Evolutionary conservation across 2,113 vertebrate genomes (phyloP).

Genomic region (Lepisosteus oculatus): DNA sequence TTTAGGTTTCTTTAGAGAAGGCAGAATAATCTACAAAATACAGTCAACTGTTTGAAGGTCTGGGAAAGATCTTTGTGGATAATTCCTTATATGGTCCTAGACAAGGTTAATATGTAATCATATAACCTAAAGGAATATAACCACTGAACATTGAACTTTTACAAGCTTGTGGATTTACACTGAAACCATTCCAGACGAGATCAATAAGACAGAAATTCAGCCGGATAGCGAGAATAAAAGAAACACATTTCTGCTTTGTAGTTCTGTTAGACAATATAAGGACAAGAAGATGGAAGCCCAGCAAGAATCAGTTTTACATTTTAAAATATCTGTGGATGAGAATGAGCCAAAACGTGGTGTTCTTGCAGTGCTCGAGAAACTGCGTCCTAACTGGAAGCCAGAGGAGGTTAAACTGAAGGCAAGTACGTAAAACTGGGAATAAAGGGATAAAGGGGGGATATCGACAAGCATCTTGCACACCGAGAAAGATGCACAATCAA

Average conservation of each 20-base stretch:
- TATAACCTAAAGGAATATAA: conserved; percentile 16
- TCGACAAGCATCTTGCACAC: not conserved
- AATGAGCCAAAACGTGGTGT: conserved; percentile 43
- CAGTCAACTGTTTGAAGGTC: not conserved
- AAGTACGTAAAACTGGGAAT: conserved; percentile 28
- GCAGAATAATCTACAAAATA: too few relatives aligned
- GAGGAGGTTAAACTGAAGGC: conserved; percentile 63
- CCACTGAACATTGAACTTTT: conserved; percentile 46
- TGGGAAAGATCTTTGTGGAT: conserved; percentile 1
- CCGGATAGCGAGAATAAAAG: not conserved
- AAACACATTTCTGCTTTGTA: not conserved
- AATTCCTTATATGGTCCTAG: not conserved
- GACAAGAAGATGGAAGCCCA: not conserved
- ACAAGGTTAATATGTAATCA: conserved; percentile 61
- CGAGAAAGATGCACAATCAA: too few relatives aligned
- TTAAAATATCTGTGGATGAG: conserved; percentile 54
- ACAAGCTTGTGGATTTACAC: conserved; percentile 30
- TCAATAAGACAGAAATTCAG: not conserved
- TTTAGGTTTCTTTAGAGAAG: too few relatives aligned
- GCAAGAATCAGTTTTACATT: conserved; percentile 36
- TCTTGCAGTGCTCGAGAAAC: conserved; percentile 48
- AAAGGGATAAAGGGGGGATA: not conserved
- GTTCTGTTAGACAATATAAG: not conserved
- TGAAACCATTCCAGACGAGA: not conserved
- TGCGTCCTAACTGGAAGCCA: conserved; percentile 61